phyloP scores from a whole-genome alignment of 2,797 vertebrate genomes.

The Yasuhikotakia modesta region DNA sequence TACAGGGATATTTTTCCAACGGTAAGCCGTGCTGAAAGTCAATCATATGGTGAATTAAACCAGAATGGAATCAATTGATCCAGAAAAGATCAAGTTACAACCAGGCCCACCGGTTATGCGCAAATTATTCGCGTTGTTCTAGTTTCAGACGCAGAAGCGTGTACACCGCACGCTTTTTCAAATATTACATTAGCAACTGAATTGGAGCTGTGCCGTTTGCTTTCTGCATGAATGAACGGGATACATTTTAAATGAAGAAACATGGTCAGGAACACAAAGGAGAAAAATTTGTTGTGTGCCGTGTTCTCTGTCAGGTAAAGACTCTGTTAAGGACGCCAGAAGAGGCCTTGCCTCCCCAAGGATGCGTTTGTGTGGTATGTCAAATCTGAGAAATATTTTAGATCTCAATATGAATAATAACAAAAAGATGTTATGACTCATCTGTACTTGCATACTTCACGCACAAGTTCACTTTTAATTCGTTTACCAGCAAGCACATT shows the following conservation, averaged over 20 bases:
- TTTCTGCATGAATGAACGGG: constrained; percentile 44
- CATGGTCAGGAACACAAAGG: constrained; percentile 43
- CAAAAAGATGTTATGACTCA: constrained; percentile 45
- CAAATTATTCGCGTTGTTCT: constrained; percentile 76
- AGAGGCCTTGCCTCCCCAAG: constrained; percentile 41
- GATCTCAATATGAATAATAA: constrained; percentile 33
- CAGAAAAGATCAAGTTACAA: constrained; percentile 86
- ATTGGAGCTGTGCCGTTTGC: constrained; percentile 53
- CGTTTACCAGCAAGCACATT: constrained; percentile 40
- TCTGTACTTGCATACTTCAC: constrained; percentile 39
- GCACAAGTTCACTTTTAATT: constrained; percentile 41
- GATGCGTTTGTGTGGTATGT: constrained; percentile 36
- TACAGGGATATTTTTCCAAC: constrained; percentile 76
- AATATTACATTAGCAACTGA: constrained; percentile 69
- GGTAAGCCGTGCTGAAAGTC: constrained; percentile 80
- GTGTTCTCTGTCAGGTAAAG: constrained; percentile 16
- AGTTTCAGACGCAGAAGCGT: constrained; percentile 67
- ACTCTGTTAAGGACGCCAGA: constrained; percentile 14
- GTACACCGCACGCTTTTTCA: constrained; percentile 68
- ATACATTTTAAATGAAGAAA: constrained; percentile 54
- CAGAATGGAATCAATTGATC: constrained; percentile 84
- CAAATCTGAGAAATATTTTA: constrained; percentile 45
- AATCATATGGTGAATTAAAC: constrained; percentile 89
- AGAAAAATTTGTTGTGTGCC: constrained; percentile 12
- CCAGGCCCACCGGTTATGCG: constrained; percentile 68